Percentiles rank a stretch among this genome's conserved stretches.
Conservation (phyloP, 2,113 vertebrate species). For the Dryoscopus gambensis region DNA sequence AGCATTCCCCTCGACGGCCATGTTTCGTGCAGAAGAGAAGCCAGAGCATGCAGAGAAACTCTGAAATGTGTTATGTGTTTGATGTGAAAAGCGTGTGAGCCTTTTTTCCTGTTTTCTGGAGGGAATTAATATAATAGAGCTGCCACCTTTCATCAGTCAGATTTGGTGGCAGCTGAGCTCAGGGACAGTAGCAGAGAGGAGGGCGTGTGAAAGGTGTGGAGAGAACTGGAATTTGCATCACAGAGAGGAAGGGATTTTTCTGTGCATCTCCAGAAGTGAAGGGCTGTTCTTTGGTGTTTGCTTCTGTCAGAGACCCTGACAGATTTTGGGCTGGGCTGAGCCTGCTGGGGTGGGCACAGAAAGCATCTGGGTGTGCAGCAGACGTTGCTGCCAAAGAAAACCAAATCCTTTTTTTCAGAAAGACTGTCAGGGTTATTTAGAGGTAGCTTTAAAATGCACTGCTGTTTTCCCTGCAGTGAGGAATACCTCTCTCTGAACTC, state of each 20-base stretch:
- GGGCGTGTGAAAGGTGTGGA: background rate
- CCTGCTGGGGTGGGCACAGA: background rate
- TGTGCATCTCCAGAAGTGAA: background rate
- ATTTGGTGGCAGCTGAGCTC: constrained; percentile 22
- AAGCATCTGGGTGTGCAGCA: background rate
- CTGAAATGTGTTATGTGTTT: background rate
- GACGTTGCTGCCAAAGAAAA: background rate
- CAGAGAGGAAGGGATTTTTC: background rate
- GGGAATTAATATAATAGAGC: constrained; percentile 47
- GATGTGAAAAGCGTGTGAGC: background rate
- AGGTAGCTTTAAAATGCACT: background rate
- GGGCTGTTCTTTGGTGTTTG: background rate
- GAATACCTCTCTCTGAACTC: background rate
- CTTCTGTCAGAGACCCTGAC: background rate
- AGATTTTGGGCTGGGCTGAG: background rate
- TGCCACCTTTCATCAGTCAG: constrained; percentile 57
- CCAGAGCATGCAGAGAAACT: background rate
- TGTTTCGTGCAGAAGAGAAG: background rate
- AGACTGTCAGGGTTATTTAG: constrained; percentile 13
- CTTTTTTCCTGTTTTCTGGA: constrained; percentile 9
- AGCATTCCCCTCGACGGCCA: background rate
- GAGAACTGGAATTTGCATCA: background rate
- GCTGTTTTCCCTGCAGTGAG: constrained; percentile 5
- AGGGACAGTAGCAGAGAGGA: background rate
- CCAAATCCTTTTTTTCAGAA: background rate